Evolutionary conservation across 2,113 vertebrate species (phyloP).

Genomic region (Mirounga angustirostris): DNA sequence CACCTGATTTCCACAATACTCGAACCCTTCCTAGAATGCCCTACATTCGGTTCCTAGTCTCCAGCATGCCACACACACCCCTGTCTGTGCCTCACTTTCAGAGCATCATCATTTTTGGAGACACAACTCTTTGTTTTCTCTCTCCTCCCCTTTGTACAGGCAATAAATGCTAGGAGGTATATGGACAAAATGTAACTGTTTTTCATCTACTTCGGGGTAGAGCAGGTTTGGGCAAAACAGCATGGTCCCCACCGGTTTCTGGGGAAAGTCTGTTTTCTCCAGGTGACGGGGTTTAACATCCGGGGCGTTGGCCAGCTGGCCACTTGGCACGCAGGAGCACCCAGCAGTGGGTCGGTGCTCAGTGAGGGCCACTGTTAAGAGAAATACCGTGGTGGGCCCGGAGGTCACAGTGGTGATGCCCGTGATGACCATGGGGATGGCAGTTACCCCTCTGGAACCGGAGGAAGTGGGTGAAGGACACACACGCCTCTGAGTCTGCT

Average conservation of each 20-base stretch:
- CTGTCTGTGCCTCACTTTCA: background rate
- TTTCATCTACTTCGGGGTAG: background rate
- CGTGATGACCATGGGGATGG: no score
- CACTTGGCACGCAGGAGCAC: no score
- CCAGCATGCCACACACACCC: no score
- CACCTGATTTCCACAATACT: background rate
- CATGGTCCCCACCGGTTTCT: background rate
- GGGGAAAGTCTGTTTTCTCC: background rate
- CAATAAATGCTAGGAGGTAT: background rate
- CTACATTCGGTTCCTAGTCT: no score
- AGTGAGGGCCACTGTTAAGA: background rate
- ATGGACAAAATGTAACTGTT: background rate
- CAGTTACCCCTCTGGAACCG: background rate
- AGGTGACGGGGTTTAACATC: background rate
- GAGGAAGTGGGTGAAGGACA: background rate
- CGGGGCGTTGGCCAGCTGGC: background rate
- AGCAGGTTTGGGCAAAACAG: background rate
- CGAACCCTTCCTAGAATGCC: background rate
- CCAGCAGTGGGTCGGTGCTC: background rate
- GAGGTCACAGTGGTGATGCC: background rate
- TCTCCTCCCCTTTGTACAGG: background rate
- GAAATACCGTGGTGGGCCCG: fast-evolving
- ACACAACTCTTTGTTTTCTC: background rate
- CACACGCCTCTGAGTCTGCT: background rate
- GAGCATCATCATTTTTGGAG: background rate